Conservation (phyloP, 2,113 vertebrate genomes). For the Spea multiplicata region DNA sequence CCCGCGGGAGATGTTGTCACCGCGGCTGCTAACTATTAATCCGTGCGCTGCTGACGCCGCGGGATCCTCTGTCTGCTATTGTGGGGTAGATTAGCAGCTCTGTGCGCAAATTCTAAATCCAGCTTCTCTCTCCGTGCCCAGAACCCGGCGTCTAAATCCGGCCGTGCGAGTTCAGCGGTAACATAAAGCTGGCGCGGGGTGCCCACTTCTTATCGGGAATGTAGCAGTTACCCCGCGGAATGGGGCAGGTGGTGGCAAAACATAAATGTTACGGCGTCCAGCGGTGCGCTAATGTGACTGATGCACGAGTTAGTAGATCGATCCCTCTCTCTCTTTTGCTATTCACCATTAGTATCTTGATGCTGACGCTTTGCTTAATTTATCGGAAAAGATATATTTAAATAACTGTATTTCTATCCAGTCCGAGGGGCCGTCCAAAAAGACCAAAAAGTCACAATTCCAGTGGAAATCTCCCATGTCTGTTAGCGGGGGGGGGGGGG, state of each 20-base stretch:
- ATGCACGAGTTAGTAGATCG: too few relatives aligned
- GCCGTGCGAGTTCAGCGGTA: too few relatives aligned
- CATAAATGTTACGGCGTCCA: too few relatives aligned
- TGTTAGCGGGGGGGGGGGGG: neutral
- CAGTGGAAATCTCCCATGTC: too few relatives aligned
- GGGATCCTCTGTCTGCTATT: neutral
- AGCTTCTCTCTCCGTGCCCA: neutral
- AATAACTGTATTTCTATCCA: too few relatives aligned
- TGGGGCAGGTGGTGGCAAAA: neutral
- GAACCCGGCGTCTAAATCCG: neutral
- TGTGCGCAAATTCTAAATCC: conserved; percentile 1
- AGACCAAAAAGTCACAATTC: too few relatives aligned
- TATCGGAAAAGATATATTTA: too few relatives aligned
- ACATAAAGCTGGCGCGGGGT: neutral
- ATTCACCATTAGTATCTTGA: too few relatives aligned
- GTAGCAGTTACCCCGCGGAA: conserved; percentile 13
- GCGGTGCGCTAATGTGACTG: too few relatives aligned
- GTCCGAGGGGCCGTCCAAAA: too few relatives aligned
- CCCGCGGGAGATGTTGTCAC: neutral
- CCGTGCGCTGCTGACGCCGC: conserved; percentile 22
- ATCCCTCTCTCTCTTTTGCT: too few relatives aligned
- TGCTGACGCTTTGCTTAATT: too few relatives aligned
- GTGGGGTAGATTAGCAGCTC: conserved; percentile 18
- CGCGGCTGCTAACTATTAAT: conserved; percentile 7
- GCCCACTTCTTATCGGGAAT: conserved; percentile 4